Conservation (phyloP, 2,113 vertebrate species). For the Ahaetulla prasina region DNA sequence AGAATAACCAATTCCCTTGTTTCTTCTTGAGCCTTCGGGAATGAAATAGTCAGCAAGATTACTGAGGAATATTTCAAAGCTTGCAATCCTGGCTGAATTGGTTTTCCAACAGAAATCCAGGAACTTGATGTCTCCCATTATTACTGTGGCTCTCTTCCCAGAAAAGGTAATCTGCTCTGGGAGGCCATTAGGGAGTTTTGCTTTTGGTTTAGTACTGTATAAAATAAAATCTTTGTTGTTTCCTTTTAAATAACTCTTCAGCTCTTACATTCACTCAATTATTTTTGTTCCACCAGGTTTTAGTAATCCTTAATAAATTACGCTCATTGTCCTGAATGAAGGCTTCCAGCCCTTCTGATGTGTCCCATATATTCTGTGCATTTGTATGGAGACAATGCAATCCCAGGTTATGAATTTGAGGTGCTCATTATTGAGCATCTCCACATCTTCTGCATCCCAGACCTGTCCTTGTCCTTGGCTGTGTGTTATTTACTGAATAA, state of each 20-base stretch:
- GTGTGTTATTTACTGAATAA: background rate
- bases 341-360: background rate
- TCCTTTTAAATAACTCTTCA: background rate
- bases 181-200: background rate
- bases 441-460: background rate
- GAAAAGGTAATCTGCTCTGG: background rate
- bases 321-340: background rate
- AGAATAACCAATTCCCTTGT: background rate
- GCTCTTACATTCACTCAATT: background rate
- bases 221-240: background rate
- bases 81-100: background rate
- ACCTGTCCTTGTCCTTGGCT: background rate
- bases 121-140: background rate
- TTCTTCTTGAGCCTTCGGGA: background rate
- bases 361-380: background rate
- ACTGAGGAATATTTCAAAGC: background rate
- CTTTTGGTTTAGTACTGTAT: background rate
- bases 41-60: background rate
- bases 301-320: background rate
- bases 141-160: background rate
- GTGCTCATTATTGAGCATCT: background rate
- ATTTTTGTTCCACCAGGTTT: background rate
- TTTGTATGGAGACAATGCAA: background rate
- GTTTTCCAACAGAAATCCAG: background rate
- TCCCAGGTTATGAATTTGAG: background rate